These are phyloP conservation scores for Rhagophthalmus giganteus DNA, from an alignment of 2,888 invertebrate genomes.

Conservation along the genomic window DNA sequence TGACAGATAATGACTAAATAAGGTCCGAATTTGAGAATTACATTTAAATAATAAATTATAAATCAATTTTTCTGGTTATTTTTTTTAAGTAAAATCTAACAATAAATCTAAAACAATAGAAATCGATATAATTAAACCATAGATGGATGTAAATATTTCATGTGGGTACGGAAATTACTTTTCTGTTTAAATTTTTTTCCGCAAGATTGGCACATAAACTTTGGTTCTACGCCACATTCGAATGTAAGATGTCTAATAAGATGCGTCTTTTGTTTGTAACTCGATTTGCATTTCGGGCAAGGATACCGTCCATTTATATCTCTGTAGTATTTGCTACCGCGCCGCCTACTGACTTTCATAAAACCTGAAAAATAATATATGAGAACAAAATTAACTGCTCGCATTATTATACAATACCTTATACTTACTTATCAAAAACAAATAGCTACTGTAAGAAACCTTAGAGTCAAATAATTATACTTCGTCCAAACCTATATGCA, in stretches of 20 bases:
- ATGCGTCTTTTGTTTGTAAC: constrained; percentile 41
- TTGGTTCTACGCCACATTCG: constrained; percentile 63
- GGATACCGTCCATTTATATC: constrained; percentile 2
- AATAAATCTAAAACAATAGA: not conserved
- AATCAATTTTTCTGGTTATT: too few species aligned
- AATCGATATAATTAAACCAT: not conserved
- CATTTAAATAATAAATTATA: too few species aligned
- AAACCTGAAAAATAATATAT: not conserved
- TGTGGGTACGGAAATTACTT: constrained; percentile 3
- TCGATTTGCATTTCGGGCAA: constrained; percentile 6
- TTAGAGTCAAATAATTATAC: too few species aligned
- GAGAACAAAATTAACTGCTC: too few species aligned
- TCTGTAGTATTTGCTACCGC: not conserved
- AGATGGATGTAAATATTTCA: constrained; percentile 1
- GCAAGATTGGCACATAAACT: constrained; percentile 33
- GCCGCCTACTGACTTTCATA: not conserved
- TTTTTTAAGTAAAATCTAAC: too few species aligned
- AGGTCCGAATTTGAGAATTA: too few species aligned
- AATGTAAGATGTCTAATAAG: constrained; percentile 58
- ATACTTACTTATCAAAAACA: too few species aligned
- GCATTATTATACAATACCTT: too few species aligned
- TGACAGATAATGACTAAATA: too few species aligned
- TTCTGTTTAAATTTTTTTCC: constrained; percentile 4
- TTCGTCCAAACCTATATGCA: too few species aligned
- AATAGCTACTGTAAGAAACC: too few species aligned